Evolutionary conservation across 2,888 invertebrate genomes (phyloP), one percentile per base, ranked within the genome.

Genomic region (Calliphora vomitoria): DNA sequence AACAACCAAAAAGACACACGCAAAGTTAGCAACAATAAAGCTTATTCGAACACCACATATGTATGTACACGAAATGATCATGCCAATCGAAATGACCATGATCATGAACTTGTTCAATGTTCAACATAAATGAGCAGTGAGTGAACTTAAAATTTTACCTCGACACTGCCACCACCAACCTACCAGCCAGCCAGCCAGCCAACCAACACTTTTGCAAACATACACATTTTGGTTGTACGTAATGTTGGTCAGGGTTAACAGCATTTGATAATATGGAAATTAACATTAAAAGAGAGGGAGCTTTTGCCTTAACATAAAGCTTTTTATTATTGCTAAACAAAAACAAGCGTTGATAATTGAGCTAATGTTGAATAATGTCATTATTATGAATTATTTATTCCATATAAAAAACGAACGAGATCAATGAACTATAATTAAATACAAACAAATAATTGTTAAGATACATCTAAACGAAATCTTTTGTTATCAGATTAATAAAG

Each of bases 91-190:
- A 75, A 88, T 86, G 88, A 68, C 88, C 88, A 86, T 88, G 88
- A 88, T 86, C 88, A 88, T 88, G 88, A 88, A 88, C 88, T 88
- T 88, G 75, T 80, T 79, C 53, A 69, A 85, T 85, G 68, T 82
- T 82, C 18, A 79, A 71, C 75, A 74, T 62, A 58, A 72, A 76
- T 80, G 20, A 71, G 20, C 66, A 58, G 47, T 60, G 41, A 60
- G 60, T 80, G 53, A 62, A 68, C 62, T 74, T 79, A 20, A 41
- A 55, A 44, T 53, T 18, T 71, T 66, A 38, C 35, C n/a, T 66
- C 81, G 20, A 53, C 5, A 41, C 6, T 41, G 55, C 13, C 20
- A 31, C 13, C 2, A 18, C 8, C 58, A 68, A 25, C 44, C n/a
- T n/a, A n/a, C n/a, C n/a, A n/a, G n/a, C n/a, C n/a, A n/a, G n/a